Base-by-base conservation (phyloP, 2,888 invertebrate species). In the Andrena marginata region DNA sequence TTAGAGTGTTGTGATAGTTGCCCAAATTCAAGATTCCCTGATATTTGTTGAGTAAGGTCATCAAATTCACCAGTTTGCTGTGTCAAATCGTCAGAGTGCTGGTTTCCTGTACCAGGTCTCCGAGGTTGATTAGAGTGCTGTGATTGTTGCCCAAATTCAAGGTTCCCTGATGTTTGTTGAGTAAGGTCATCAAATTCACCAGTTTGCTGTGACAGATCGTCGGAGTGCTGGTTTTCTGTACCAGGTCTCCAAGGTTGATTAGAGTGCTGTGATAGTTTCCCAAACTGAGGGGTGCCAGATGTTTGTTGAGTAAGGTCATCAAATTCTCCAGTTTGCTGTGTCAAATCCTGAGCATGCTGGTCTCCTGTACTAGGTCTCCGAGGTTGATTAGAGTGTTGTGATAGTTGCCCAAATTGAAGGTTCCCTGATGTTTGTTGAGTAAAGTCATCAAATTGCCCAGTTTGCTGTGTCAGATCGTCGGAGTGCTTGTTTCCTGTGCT, bases 391-490 rank as follows among this genome's bases (percentile, higher is more conserved):
- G 70, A 8, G 7, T 65, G 70, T 23, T 83, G 71, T 33, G 51
- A 67, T 33, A 35, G 51, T 1, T 69, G 80, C 2, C 23, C 77
- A 54, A 82, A 59, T 70, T 87, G 84, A 56, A 87, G 16, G 0
- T 85, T 80, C 51, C 87, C 85, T 16, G 82, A 80, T 31, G 77
- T 88, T 49, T 90, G 89, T 64, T 91, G 88, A 0, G 80, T 81
- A 26, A 85, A 63, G 63, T 90, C 89, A 59, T 78, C 35, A 84
- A 60, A 75, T 81, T 70, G 65, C 69, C 31, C 59, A 4, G 78
- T 63, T 33, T 88, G 85, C 51, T 87, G 85, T 4, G 83, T 78
- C 0, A 86, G 65, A 54, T 90, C 85, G 16, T 82, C 65, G 0
- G 63, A 1, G 26, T 65, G 33, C 54, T 80, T 74, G 26, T 70